Evolutionary conservation across 92 coral and sea anemone genomes (phyloP), one percentile per base, ranked within the genome.

Genomic region (Zoanthus gigantus): DNA sequence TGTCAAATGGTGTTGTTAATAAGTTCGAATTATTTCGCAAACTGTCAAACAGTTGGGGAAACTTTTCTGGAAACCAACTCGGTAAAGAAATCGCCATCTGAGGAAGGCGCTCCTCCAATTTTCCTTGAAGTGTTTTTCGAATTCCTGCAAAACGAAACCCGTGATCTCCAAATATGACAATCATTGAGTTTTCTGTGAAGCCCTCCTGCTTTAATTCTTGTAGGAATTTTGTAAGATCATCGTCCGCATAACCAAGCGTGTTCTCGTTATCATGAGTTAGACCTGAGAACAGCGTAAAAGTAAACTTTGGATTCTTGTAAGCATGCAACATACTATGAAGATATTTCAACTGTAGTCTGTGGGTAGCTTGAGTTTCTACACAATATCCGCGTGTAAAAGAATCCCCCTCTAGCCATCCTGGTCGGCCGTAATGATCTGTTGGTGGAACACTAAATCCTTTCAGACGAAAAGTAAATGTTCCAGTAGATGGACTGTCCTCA

Each of bases 351-450:
- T 93, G 90, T 1, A 94, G 46, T 31, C 84, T 84, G 78, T 95
- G 98, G 28, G 88, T 88, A 28, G 95, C 89, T 37, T 87, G 91
- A 71, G 89, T 92, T 5, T 92, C 93, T 0, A 90, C 67, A 66
- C 98, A 95, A 56, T 71, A 89, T 0, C 86, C 74, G 7, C 15
- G 11, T 17, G 58, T 34, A 5, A 73, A 1, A 12, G 74, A 86
- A 23, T 72, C 75, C 10, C 80, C 96, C 69, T 90, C 96, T 17
- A 89, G 71, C 98, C 98, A 95, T 34, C 88, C 94, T 2, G 92
- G 92, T 13, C 94, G 82, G 45, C 93, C 95, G 68, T 90, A 95
- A 82, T 95, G 97, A 67, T 95, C 98, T 29, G 96, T 94, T 0
- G 96, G 98, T 9, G 94, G 94, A 30, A 82, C 46, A 77, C 65